These are phyloP conservation scores for Plusia festucae DNA, from an alignment of 2,888 invertebrate genomes.

Conservation along the genomic window DNA sequence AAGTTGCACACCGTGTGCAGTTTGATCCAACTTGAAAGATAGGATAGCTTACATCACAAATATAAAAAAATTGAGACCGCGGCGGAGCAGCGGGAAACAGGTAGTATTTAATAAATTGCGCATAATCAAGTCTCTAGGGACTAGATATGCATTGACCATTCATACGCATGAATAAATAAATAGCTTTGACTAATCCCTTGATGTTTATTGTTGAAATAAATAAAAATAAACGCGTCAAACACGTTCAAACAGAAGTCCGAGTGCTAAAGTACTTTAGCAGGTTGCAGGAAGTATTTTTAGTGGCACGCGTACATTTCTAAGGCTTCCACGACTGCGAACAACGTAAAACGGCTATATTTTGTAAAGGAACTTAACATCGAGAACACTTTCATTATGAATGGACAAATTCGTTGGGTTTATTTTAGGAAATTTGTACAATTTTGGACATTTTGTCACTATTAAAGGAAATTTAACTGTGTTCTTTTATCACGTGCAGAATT, in stretches of 20 bases:
- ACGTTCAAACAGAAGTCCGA: conserved; percentile 21
- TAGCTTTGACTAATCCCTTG: background rate
- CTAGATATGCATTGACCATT: background rate
- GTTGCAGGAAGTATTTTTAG: conserved; percentile 63
- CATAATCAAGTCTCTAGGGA: background rate
- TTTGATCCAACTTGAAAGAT: too few species aligned
- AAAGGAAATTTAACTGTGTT: too few species aligned
- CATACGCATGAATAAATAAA: background rate
- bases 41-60: too few species aligned
- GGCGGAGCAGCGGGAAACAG: too few species aligned
- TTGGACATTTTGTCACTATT: too few species aligned
- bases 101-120: background rate
- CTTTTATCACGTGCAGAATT: too few species aligned
- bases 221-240: conserved; percentile 39
- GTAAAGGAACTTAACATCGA: conserved; percentile 10
- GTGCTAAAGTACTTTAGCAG: conserved; percentile 27
- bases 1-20: too few species aligned
- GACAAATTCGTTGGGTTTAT: background rate
- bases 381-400: background rate
- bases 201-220: conserved; percentile 25
- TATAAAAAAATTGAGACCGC: too few species aligned
- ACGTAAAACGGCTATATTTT: conserved; percentile 30
- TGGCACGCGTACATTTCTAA: conserved; percentile 57
- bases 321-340: conserved; percentile 62
- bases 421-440: background rate